Evolutionary conservation across 2,113 vertebrate genomes (phyloP).

Genomic region (Nyctereutes procyonoides): DNA sequence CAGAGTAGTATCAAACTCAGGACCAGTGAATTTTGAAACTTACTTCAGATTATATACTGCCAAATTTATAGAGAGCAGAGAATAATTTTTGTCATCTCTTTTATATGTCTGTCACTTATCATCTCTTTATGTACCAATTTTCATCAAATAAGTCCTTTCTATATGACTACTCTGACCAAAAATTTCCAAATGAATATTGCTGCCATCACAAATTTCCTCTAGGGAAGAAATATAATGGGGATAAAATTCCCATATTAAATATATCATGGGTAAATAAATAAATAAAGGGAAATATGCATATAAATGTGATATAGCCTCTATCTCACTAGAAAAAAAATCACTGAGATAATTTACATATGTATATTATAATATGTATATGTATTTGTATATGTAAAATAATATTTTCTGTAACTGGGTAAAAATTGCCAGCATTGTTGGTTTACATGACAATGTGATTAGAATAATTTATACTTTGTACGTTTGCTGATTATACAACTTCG

Average conservation of each 20-base stretch:
- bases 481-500: background rate
- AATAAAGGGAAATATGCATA: background rate
- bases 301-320: background rate
- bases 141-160: slow-evolving; percentile 46
- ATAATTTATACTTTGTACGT: background rate
- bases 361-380: background rate
- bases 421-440: background rate
- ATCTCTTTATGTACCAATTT: slow-evolving; percentile 46
- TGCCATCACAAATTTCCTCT: background rate
- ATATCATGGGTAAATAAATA: background rate
- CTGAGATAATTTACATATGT: background rate
- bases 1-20: background rate
- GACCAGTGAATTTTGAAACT: background rate
- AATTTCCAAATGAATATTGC: slow-evolving; percentile 38
- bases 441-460: background rate
- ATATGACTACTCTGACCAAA: slow-evolving; percentile 5
- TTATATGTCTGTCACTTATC: background rate
- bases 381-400: background rate
- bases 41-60: slow-evolving; percentile 35
- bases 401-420: background rate
- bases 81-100: slow-evolving; percentile 53
- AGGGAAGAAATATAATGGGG: background rate
- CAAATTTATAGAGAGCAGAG: slow-evolving; percentile 27
- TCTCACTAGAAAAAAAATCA: background rate
- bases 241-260: background rate